phyloP scores from a whole-genome alignment of 2,888 invertebrate species.

The Aricia artaxerxes region DNA sequence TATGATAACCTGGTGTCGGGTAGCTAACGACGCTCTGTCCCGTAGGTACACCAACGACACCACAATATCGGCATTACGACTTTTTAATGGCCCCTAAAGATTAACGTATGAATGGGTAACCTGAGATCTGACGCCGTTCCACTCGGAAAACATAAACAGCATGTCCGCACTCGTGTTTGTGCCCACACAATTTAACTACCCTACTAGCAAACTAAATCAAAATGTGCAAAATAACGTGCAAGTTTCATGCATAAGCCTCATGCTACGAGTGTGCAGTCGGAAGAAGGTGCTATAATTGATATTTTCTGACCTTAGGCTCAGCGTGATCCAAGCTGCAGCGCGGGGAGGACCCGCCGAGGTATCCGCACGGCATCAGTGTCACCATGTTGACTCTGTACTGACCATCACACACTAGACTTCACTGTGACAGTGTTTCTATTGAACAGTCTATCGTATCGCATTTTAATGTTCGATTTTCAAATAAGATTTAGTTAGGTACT shows the following conservation, averaged over 20 bases:
- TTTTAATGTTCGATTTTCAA: slow-evolving; percentile 43
- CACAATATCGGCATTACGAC: slow-evolving; percentile 64
- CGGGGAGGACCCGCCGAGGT: slow-evolving; percentile 80
- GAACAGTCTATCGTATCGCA: slow-evolving; percentile 67
- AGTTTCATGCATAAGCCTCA: slow-evolving; percentile 26
- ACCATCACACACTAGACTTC: slow-evolving; percentile 58
- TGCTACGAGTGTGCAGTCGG: slow-evolving; percentile 14
- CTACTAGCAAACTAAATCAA: slow-evolving; percentile 35
- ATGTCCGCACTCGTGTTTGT: slow-evolving; percentile 55
- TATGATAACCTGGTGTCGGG: slow-evolving; percentile 73
- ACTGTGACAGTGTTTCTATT: slow-evolving; percentile 70
- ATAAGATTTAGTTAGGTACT: slow-evolving; percentile 9
- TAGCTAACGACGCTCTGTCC: slow-evolving; percentile 77
- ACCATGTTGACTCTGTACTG: slow-evolving; percentile 73
- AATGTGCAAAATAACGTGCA: slow-evolving; percentile 19
- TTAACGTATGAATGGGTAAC: slow-evolving; percentile 77
- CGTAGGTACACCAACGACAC: slow-evolving; percentile 65
- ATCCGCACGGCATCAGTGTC: slow-evolving; percentile 85
- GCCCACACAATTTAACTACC: slow-evolving; percentile 63
- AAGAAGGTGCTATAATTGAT: slow-evolving; percentile 38
- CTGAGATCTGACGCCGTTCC: slow-evolving; percentile 63
- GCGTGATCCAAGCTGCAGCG: slow-evolving; percentile 75
- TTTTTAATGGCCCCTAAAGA: slow-evolving; percentile 74
- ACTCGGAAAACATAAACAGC: slow-evolving; percentile 71
- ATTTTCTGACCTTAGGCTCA: slow-evolving; percentile 73